Conservation (phyloP, 2,888 invertebrate species). For the Aleiodes alternator region DNA sequence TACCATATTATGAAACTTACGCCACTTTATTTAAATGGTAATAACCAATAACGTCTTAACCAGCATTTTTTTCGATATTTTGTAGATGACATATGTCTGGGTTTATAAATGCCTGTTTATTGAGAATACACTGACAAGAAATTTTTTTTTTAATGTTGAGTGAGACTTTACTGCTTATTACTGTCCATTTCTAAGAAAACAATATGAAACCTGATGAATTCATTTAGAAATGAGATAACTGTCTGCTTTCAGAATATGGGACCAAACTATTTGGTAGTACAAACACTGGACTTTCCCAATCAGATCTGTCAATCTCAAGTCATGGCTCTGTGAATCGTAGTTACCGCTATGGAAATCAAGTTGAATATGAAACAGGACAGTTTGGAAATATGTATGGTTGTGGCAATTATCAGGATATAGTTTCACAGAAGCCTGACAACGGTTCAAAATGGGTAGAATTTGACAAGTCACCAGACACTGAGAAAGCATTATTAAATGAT, state of each 20-base stretch:
- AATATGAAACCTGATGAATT: neutral
- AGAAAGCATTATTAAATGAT: slow-evolving; percentile 67
- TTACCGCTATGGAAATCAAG: slow-evolving; percentile 87
- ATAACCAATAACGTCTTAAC: no score
- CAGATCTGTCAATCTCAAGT: slow-evolving; percentile 86
- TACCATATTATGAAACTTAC: no score
- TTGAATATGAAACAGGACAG: slow-evolving; percentile 85
- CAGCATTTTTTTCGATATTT: no score
- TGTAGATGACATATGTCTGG: no score
- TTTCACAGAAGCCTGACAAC: slow-evolving; percentile 66
- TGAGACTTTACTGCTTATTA: no score
- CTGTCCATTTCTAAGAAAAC: neutral
- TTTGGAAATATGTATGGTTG: slow-evolving; percentile 81
- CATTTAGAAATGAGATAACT: neutral
- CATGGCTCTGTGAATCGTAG: slow-evolving; percentile 84
- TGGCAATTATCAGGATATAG: slow-evolving; percentile 76
- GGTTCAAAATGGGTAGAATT: slow-evolving; percentile 73
- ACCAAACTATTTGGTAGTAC: slow-evolving; percentile 78
- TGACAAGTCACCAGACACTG: slow-evolving; percentile 72
- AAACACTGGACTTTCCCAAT: slow-evolving; percentile 88
- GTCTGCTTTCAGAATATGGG: slow-evolving; percentile 62
- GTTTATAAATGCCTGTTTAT: no score
- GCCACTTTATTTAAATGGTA: no score
- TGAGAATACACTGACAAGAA: no score
- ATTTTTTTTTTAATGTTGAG: no score